Conservation (phyloP, 2,888 invertebrate genomes). For the Drepanosiphum platanoidis region DNA sequence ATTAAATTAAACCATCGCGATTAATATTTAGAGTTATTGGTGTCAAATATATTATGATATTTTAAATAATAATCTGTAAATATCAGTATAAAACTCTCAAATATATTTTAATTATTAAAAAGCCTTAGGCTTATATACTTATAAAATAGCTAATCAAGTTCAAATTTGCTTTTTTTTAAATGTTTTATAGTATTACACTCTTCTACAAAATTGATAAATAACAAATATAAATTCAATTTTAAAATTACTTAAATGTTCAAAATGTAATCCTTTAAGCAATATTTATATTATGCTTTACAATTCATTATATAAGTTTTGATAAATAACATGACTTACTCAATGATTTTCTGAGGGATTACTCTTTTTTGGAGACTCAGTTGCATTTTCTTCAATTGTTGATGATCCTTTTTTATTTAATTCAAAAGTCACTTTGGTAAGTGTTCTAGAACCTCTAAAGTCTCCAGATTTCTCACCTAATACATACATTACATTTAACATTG, state of each 20-base stretch:
- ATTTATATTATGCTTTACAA: neutral
- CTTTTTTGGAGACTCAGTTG: slow-evolving; percentile 32
- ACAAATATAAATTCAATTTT: slow-evolving; percentile 15
- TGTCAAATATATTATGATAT: slow-evolving; percentile 13
- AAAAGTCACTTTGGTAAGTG: slow-evolving; percentile 37
- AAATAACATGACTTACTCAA: slow-evolving; percentile 16
- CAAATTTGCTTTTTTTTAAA: slow-evolving; percentile 20
- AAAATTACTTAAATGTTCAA: neutral
- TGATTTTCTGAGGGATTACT: slow-evolving; percentile 16
- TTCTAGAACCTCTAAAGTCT: slow-evolving; percentile 47
- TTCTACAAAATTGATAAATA: slow-evolving; percentile 22
- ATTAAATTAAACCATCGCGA: neutral
- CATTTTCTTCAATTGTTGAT: slow-evolving; percentile 56
- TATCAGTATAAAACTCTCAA: neutral
- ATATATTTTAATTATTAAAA: neutral
- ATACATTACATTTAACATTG: neutral
- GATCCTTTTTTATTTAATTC: slow-evolving; percentile 54
- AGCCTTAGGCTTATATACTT: neutral
- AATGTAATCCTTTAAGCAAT: neutral
- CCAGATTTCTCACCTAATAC: slow-evolving; percentile 46
- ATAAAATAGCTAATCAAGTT: slow-evolving; percentile 20
- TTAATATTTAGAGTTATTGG: neutral
- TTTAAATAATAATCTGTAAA: neutral
- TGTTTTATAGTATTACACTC: slow-evolving; percentile 20
- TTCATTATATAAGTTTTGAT: slow-evolving; percentile 15